A percentile compares a stretch with the other conserved stretches of the same genome.
Evolutionary conservation across 2,113 vertebrate species (phyloP).

Genomic region (Arvicanthis niloticus): DNA sequence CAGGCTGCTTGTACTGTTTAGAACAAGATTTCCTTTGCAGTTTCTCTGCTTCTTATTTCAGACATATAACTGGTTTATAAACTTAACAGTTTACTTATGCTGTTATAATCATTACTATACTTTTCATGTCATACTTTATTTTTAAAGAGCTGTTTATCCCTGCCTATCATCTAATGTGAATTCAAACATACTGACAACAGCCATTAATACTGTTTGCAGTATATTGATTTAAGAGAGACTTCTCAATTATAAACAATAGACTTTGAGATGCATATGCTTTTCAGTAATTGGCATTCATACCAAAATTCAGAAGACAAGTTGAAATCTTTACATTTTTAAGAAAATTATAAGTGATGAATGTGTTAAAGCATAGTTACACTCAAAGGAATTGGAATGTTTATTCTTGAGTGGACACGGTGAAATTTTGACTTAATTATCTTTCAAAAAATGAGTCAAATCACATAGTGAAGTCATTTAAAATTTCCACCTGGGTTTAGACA

Average conservation of each 20-base stretch:
- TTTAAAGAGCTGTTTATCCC: slow-evolving; percentile 24
- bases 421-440: slow-evolving; percentile 10
- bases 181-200: slow-evolving; percentile 38
- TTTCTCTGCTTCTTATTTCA: slow-evolving; percentile 81
- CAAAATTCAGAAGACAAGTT: neutral
- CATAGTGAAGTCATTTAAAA: neutral
- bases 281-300: slow-evolving; percentile 44
- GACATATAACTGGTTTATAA: slow-evolving; percentile 81
- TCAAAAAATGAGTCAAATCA: slow-evolving; percentile 7
- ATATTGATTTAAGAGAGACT: slow-evolving; percentile 27
- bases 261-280: slow-evolving; percentile 21
- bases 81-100: slow-evolving; percentile 69
- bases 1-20: slow-evolving; percentile 83
- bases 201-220: slow-evolving; percentile 1
- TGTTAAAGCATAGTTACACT: slow-evolving; percentile 18
- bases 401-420: neutral
- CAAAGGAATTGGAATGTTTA: slow-evolving; percentile 4
- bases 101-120: slow-evolving; percentile 24
- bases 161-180: slow-evolving; percentile 15
- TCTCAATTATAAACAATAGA: slow-evolving; percentile 31
- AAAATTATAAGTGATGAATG: slow-evolving; percentile 5
- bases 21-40: slow-evolving; percentile 84
- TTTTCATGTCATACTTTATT: neutral
- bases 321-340: slow-evolving; percentile 53
- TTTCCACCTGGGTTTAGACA: neutral